Evolutionary conservation across 2,888 invertebrate species (phyloP).

Genomic region (Phortica magna): DNA sequence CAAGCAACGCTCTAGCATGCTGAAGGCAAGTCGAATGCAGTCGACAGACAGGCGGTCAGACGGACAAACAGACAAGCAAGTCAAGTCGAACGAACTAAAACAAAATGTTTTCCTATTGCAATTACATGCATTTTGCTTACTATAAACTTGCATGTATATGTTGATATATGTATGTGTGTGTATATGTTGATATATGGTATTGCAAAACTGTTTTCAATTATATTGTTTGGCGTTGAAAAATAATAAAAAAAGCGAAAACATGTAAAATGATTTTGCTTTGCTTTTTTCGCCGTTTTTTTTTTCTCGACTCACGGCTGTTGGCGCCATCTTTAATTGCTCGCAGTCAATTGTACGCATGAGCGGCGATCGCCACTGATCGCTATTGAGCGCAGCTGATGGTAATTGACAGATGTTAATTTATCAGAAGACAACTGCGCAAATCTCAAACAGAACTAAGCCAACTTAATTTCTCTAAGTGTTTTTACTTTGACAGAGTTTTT

Average conservation of each 20-base stretch:
- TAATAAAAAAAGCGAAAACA: neutral
- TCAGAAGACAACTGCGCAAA: neutral
- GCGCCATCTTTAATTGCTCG: constrained; percentile 30
- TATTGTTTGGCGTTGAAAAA: constrained; percentile 1
- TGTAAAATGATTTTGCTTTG: too few relatives aligned
- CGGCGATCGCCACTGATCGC: constrained; percentile 20
- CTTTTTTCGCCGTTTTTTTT: neutral
- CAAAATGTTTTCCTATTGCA: too few relatives aligned
- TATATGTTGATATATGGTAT: constrained; percentile 3
- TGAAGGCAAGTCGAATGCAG: neutral
- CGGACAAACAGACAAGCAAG: too few relatives aligned
- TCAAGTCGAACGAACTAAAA: too few relatives aligned
- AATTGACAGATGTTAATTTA: constrained; percentile 37
- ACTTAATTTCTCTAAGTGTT: neutral
- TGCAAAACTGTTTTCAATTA: constrained; percentile 22
- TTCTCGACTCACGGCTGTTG: neutral
- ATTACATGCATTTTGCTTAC: neutral
- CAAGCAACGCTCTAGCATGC: neutral
- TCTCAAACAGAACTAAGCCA: neutral
- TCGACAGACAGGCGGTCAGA: neutral
- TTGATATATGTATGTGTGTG: too few relatives aligned
- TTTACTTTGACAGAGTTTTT: constrained; percentile 1
- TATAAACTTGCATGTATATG: too few relatives aligned
- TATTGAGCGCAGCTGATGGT: constrained; percentile 10
- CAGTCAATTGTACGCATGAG: constrained; percentile 17